Conservation (phyloP, 2,888 invertebrate genomes). For the Drosophila austrosaltans region DNA sequence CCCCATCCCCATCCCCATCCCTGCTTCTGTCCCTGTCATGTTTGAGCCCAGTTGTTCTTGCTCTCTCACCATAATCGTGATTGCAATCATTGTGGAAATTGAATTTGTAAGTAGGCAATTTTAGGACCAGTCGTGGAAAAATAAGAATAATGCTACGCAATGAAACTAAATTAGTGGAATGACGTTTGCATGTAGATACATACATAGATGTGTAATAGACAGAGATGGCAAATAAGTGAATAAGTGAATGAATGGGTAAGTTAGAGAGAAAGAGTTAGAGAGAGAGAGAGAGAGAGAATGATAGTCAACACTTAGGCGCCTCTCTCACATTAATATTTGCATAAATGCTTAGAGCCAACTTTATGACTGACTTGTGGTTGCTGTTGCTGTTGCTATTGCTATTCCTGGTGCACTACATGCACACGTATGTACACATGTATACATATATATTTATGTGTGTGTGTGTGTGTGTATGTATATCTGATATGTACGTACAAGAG, state of each 20-base stretch:
- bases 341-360: slow-evolving; percentile 63
- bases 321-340: slow-evolving; percentile 48
- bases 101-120: slow-evolving; percentile 72
- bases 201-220: not conserved
- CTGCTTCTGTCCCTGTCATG: not conserved
- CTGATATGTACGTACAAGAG: not conserved
- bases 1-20: not conserved
- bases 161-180: slow-evolving; percentile 61
- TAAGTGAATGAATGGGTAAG: too few relatives aligned
- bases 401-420: not conserved
- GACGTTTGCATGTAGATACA: slow-evolving; percentile 14
- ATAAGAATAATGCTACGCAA: slow-evolving; percentile 65
- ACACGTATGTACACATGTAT: not conserved
- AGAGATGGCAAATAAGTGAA: not conserved
- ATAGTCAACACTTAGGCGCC: slow-evolving; percentile 13
- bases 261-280: not conserved
- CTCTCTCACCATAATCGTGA: slow-evolving; percentile 48
- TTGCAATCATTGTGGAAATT: slow-evolving; percentile 72
- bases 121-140: slow-evolving; percentile 48
- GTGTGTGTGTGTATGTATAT: not conserved
- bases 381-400: slow-evolving; percentile 11
- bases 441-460: not conserved
- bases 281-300: not conserved
- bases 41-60: too few relatives aligned
- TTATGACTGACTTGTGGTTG: slow-evolving; percentile 65